Evolutionary conservation across 2,797 vertebrate genomes (phyloP).

Genomic region (Lutjanus argentimaculatus): DNA sequence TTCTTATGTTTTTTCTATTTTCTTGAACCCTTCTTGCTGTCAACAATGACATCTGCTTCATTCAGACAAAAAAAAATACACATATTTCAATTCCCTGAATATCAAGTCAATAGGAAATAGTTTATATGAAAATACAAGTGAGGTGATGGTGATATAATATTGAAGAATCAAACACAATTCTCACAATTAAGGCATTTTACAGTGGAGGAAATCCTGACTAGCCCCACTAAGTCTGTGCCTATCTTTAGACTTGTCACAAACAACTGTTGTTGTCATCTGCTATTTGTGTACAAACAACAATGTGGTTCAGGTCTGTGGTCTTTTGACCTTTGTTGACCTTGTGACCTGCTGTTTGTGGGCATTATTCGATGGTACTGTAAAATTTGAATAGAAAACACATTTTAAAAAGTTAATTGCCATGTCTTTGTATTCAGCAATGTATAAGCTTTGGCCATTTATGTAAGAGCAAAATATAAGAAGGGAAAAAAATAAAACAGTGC

Average conservation of each 20-base stretch:
- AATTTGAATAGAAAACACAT: constrained; percentile 7
- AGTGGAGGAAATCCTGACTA: constrained; percentile 6
- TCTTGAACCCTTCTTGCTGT: neutral
- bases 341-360: constrained; percentile 10
- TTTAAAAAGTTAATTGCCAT: neutral
- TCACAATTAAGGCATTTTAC: constrained; percentile 33
- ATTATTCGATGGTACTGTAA: constrained; percentile 21
- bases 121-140: constrained; percentile 3
- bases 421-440: constrained; percentile 1
- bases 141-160: neutral
- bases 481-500: neutral
- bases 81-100: neutral
- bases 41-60: neutral
- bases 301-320: constrained; percentile 43
- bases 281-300: constrained; percentile 43
- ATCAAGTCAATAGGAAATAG: neutral
- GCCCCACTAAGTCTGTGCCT: constrained; percentile 8
- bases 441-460: neutral
- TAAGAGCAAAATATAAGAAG: neutral
- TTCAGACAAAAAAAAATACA: neutral
- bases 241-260: constrained; percentile 69
- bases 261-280: constrained; percentile 54
- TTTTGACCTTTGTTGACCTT: constrained; percentile 55
- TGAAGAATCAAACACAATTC: constrained; percentile 23
- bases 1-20: neutral